phyloP scores from a whole-genome alignment of 2,113 vertebrate genomes.

The Chlorodrepanis virens region DNA sequence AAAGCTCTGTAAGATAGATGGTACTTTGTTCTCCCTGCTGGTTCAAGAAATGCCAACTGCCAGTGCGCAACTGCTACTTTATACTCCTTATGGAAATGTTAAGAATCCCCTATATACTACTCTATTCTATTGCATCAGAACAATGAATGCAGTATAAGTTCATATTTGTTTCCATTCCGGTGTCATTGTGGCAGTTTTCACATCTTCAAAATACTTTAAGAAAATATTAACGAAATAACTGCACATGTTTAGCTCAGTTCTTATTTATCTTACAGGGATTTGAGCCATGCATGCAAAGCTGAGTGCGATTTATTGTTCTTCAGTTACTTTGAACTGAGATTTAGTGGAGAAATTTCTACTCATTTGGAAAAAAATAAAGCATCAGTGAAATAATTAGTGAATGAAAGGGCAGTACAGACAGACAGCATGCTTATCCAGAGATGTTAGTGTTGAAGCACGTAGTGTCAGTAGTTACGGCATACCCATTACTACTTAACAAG shows the following conservation, averaged over 20 bases:
- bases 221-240: background rate
- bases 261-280: background rate
- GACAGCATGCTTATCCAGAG: background rate
- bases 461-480: background rate
- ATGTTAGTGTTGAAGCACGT: background rate
- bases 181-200: background rate
- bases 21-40: background rate
- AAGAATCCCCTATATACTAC: background rate
- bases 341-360: background rate
- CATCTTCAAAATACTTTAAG: background rate
- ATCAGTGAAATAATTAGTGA: background rate
- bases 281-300: background rate
- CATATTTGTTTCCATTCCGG: background rate
- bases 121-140: background rate
- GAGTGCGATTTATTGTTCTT: background rate
- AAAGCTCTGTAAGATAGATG: background rate
- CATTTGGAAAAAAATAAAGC: background rate
- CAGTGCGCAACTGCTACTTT: background rate
- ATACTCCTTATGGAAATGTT: background rate
- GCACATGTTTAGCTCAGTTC: fast-evolving
- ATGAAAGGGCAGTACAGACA: background rate
- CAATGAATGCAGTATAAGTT: background rate
- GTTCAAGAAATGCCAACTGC: background rate
- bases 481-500: background rate
- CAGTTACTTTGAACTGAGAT: background rate